Percentiles rank a stretch among this genome's conserved stretches.
These are phyloP conservation scores for Scaptomyza polygonia DNA, from an alignment of 2,888 invertebrate species.

Conservation along the genomic window DNA sequence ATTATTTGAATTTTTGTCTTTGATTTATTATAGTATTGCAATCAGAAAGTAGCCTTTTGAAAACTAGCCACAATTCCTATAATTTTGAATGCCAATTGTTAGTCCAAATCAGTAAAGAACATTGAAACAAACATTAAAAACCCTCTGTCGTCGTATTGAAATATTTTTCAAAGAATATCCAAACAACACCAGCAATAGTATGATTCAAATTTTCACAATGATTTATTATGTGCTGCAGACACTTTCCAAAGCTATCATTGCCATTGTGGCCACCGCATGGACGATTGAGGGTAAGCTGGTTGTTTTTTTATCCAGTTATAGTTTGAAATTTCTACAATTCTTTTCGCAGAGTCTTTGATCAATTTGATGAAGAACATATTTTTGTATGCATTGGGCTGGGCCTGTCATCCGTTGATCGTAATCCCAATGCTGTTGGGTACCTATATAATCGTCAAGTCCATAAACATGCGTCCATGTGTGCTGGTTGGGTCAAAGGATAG, in stretches of 20 bases:
- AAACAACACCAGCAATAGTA: conserved; percentile 2
- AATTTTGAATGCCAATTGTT: neutral
- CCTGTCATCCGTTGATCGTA: conserved; percentile 61
- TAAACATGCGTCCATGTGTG: conserved; percentile 22
- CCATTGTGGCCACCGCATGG: conserved; percentile 39
- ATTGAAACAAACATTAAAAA: neutral
- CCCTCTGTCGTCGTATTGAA: neutral
- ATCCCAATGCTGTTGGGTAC: conserved; percentile 42
- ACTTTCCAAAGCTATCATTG: conserved; percentile 43
- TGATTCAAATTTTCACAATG: conserved; percentile 31
- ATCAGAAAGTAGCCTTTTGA: neutral
- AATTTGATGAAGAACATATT: conserved; percentile 61
- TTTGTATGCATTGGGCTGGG: conserved; percentile 41
- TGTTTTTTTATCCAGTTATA: neutral
- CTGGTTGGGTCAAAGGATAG: neutral
- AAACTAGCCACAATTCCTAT: neutral
- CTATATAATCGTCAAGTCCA: conserved; percentile 30
- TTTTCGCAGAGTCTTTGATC: conserved; percentile 51
- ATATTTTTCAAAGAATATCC: neutral
- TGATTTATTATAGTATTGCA: too few relatives aligned
- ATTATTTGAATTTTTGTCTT: neutral
- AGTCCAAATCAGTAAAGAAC: neutral
- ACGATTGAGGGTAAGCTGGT: conserved; percentile 55
- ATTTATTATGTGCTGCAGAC: conserved; percentile 53
- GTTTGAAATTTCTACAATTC: neutral